Evolutionary conservation across 1,140 invertebrate genomes (phyloP).

Genomic region (Sycophaga agraensis): DNA sequence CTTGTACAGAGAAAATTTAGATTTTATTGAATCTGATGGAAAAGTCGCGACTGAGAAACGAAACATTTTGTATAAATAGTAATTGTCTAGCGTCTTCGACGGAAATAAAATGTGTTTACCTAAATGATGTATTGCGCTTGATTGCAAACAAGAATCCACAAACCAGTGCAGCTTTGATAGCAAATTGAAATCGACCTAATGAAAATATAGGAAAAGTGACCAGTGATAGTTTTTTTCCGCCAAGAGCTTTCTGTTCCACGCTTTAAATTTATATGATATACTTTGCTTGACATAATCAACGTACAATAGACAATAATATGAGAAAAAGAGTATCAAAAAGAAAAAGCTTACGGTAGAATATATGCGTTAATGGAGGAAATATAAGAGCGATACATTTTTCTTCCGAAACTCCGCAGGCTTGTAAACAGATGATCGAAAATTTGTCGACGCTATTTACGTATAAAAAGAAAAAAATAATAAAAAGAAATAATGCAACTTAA

Average conservation of each 20-base stretch:
- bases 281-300: slow-evolving; percentile 33
- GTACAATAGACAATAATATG: slow-evolving; percentile 53
- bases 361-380: slow-evolving; percentile 7
- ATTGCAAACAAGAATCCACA: neutral
- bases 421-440: slow-evolving; percentile 2
- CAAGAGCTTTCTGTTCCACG: slow-evolving; percentile 18
- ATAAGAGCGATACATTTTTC: slow-evolving; percentile 15
- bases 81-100: slow-evolving; percentile 15
- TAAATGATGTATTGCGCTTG: slow-evolving; percentile 6
- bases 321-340: slow-evolving; percentile 50
- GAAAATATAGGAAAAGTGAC: slow-evolving; percentile 1
- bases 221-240: slow-evolving; percentile 21
- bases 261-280: slow-evolving; percentile 17
- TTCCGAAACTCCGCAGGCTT: slow-evolving; percentile 17
- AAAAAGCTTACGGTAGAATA: slow-evolving; percentile 32
- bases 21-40: slow-evolving; percentile 23
- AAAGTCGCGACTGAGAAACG: slow-evolving; percentile 21
- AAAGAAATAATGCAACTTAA: slow-evolving; percentile 25
- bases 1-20: slow-evolving; percentile 26
- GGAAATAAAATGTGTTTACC: neutral
- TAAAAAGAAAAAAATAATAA: slow-evolving; percentile 11
- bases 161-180: slow-evolving; percentile 17
- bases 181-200: slow-evolving; percentile 6
- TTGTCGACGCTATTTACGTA: slow-evolving; percentile 14
- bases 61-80: slow-evolving; percentile 12